Evolutionary conservation across 2,113 vertebrate genomes (phyloP).

Genomic region (Myrmecobius fasciatus): DNA sequence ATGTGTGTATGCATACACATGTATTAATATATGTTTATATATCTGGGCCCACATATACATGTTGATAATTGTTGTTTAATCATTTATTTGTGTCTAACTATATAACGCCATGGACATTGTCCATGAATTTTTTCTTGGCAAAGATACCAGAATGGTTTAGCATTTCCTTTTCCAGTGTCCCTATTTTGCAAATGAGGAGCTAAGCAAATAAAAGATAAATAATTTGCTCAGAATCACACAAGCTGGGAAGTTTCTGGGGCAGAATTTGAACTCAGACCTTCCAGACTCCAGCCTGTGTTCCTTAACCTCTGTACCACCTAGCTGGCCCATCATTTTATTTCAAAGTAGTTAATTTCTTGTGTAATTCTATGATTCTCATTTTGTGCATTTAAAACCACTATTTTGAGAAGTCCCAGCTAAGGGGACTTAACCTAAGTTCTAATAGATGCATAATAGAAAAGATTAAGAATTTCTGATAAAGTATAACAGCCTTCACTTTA

Average conservation of each 20-base stretch:
- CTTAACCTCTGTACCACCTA: background rate
- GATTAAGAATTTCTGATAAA: background rate
- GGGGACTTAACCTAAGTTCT: background rate
- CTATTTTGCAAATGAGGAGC: background rate
- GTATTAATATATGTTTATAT: background rate
- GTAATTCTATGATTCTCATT: background rate
- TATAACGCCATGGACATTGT: background rate
- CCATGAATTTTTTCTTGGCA: background rate
- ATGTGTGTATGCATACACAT: background rate
- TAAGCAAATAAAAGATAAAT: background rate
- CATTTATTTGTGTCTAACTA: background rate
- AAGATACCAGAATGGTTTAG: background rate
- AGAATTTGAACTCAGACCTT: background rate
- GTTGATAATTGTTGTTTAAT: background rate
- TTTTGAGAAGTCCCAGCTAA: background rate
- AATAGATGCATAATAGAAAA: background rate
- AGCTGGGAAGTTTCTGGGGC: background rate
- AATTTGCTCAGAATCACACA: background rate
- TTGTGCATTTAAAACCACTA: background rate
- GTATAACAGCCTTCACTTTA: background rate
- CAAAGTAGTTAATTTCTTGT: background rate
- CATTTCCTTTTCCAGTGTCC: background rate
- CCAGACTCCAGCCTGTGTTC: background rate
- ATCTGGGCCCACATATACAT: background rate
- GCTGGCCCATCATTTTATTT: background rate